A percentile compares a stretch with the other conserved stretches of the same genome.
phyloP scores from a whole-genome alignment of 2,113 vertebrate genomes.

The Bubo blakistoni region DNA sequence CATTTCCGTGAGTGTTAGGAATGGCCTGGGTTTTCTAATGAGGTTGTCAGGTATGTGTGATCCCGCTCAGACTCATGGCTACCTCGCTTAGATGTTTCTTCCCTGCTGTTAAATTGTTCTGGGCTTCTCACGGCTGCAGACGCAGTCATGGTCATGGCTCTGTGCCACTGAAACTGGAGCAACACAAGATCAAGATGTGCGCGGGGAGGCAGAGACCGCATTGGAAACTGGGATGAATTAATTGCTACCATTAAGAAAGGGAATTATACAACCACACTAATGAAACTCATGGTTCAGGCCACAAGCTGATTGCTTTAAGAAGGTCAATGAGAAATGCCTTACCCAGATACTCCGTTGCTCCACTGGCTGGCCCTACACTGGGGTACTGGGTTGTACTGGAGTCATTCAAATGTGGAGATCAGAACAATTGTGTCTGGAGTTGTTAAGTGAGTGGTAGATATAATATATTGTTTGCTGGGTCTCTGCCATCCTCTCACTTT shows the following conservation, averaged over 20 bases:
- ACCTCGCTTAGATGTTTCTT: background rate
- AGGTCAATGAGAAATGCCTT: background rate
- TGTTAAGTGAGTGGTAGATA: background rate
- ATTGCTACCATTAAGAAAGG: background rate
- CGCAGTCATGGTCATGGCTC: background rate
- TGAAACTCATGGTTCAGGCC: background rate
- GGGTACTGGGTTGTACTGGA: background rate
- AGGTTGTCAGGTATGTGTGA: background rate
- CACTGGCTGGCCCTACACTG: background rate
- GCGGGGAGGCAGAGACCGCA: background rate
- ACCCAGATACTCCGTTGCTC: background rate
- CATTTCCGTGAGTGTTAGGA: background rate
- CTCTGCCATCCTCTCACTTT: background rate
- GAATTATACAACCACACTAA: background rate
- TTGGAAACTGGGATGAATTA: background rate
- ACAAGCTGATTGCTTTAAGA: background rate
- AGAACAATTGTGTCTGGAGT: background rate
- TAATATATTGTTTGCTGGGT: background rate
- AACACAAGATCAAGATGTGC: background rate
- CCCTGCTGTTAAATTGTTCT: background rate
- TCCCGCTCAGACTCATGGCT: background rate
- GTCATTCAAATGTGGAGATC: background rate
- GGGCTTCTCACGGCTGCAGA: background rate
- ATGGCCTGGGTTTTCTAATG: background rate
- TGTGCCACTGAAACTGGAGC: background rate